Percentiles rank a stretch among this genome's conserved stretches.
Evolutionary conservation across 2,888 invertebrate species (phyloP).

Genomic region (Acleris sparsana): DNA sequence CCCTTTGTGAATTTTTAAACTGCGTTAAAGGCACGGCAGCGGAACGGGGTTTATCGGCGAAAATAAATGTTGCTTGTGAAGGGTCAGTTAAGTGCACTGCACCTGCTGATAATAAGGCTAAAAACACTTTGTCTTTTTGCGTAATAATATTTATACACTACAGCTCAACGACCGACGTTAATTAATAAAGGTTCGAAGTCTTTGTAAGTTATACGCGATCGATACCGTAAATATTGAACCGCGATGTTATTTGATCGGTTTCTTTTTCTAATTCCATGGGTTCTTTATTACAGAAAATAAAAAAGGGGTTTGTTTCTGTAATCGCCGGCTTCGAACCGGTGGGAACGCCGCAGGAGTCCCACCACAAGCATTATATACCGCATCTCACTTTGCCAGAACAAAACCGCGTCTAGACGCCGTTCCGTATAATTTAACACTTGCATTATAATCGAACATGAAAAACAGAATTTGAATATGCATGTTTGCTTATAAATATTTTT

Average conservation of each 20-base stretch:
- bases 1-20: constrained; percentile 46
- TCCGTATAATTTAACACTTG: constrained; percentile 58
- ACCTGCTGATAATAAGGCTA: constrained; percentile 49
- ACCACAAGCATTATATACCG: constrained; percentile 63
- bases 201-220: constrained; percentile 13
- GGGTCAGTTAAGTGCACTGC: constrained; percentile 72
- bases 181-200: constrained; percentile 18
- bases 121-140: constrained; percentile 21
- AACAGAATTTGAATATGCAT: neutral
- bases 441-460: constrained; percentile 50
- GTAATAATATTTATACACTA: constrained; percentile 14
- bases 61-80: constrained; percentile 63
- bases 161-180: constrained; percentile 9
- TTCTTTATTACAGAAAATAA: constrained; percentile 58
- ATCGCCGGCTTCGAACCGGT: constrained; percentile 62
- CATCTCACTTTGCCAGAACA: constrained; percentile 65
- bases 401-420: constrained; percentile 75
- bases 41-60: constrained; percentile 59
- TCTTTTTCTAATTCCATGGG: constrained; percentile 45
- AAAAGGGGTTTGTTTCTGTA: constrained; percentile 51
- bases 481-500: no score
- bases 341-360: constrained; percentile 74
- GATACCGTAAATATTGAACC: constrained; percentile 30
- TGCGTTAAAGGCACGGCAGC: constrained; percentile 47
- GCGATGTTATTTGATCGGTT: constrained; percentile 41